Percentiles rank a stretch among this genome's conserved stretches.
phyloP scores from a whole-genome alignment of 2,113 vertebrate genomes.

The Indicator indicator region DNA sequence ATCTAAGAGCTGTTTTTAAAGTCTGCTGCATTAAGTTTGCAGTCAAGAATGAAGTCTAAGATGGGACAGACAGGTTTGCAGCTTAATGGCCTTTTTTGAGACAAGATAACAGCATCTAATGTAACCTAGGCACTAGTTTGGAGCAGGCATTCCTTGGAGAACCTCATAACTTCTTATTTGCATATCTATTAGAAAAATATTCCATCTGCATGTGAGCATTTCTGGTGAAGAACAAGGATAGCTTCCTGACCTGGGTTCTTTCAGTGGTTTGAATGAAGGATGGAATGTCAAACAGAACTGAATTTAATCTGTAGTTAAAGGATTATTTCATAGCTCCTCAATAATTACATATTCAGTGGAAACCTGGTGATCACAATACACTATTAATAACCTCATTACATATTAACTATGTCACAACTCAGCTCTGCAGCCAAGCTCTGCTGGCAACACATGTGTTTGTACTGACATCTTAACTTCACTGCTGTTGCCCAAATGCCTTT shows the following conservation, averaged over 20 bases:
- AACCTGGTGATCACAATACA: conserved; percentile 8
- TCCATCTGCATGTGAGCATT: neutral
- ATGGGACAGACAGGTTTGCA: neutral
- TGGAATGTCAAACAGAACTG: neutral
- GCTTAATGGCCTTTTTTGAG: neutral
- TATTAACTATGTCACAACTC: neutral
- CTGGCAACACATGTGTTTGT: neutral
- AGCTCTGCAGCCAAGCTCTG: neutral
- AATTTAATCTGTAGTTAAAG: neutral
- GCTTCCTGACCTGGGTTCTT: neutral
- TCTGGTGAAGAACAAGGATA: neutral
- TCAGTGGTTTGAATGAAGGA: neutral
- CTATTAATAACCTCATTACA: neutral
- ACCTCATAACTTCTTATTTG: neutral
- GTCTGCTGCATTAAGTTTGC: neutral
- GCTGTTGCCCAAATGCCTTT: neutral
- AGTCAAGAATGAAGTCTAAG: neutral
- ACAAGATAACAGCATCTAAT: neutral
- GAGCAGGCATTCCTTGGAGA: neutral
- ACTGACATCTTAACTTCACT: neutral
- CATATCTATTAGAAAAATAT: neutral
- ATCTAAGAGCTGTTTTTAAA: neutral
- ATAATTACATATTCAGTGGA: neutral
- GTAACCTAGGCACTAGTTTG: neutral
- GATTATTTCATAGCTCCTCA: conserved; percentile 36